phyloP scores from a whole-genome alignment of 2,113 vertebrate species.

The Gnathonemus longibarbis region DNA sequence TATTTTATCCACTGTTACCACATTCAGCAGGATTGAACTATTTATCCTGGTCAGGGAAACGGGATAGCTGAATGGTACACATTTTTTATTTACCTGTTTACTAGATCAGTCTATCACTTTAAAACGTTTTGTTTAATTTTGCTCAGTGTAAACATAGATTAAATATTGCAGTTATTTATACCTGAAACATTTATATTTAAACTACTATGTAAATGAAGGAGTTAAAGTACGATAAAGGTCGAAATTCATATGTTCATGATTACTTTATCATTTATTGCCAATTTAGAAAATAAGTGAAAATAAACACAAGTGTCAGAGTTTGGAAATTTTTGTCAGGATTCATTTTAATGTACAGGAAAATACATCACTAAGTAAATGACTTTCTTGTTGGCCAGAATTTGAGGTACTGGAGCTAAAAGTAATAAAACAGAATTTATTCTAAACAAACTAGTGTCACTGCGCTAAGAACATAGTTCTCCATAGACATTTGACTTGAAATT shows the following conservation, averaged over 20 bases:
- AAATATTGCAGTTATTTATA: neutral
- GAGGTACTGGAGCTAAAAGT: neutral
- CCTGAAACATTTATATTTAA: neutral
- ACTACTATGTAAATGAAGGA: neutral
- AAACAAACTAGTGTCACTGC: neutral
- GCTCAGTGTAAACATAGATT: neutral
- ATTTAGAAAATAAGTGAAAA: neutral
- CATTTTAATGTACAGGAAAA: neutral
- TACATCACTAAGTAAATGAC: neutral
- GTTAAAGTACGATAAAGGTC: neutral
- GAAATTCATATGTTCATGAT: neutral
- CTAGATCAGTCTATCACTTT: neutral
- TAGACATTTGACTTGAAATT: neutral
- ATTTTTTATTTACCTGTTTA: neutral
- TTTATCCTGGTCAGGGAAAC: neutral
- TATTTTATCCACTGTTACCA: neutral
- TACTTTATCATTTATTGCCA: neutral
- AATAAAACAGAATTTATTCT: neutral
- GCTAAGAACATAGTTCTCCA: neutral
- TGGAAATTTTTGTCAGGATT: neutral
- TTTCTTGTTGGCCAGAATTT: neutral
- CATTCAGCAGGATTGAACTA: neutral
- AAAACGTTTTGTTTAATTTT: neutral
- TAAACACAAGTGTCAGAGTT: neutral
- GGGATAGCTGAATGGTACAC: neutral